Conservation (phyloP, 2,113 vertebrate species). For the Triplophysa dalaica region DNA sequence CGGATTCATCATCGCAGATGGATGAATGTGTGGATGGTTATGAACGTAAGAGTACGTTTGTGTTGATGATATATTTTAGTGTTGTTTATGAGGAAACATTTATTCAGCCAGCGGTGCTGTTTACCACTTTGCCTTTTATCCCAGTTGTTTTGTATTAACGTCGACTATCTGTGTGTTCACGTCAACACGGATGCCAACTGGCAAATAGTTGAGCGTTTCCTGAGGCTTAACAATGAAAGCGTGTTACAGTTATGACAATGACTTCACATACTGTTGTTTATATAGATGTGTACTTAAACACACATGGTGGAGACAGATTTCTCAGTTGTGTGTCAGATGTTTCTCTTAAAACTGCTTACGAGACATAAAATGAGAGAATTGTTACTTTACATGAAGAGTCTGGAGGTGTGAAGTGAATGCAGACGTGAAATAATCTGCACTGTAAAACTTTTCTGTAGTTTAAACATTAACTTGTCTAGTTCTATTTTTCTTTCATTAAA, state of each 20-base stretch:
- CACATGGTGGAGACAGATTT: too few species aligned
- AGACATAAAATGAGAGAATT: too few species aligned
- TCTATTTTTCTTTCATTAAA: too few species aligned
- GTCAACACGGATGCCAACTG: slow-evolving; percentile 10
- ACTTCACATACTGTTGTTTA: too few species aligned
- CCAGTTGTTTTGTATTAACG: slow-evolving; percentile 10
- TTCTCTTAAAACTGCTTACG: too few species aligned
- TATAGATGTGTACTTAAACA: too few species aligned
- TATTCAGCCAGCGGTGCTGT: slow-evolving; percentile 17
- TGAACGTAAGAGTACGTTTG: slow-evolving; percentile 26
- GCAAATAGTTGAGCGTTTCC: slow-evolving; percentile 22
- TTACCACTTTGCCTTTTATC: slow-evolving; percentile 10
- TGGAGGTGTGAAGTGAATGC: too few species aligned
- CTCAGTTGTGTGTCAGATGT: too few species aligned
- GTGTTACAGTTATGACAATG: neutral
- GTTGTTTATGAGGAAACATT: slow-evolving; percentile 32
- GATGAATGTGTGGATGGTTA: slow-evolving; percentile 39
- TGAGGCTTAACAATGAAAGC: slow-evolving; percentile 21
- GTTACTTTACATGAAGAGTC: too few species aligned
- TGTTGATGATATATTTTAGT: slow-evolving; percentile 36
- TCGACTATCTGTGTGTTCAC: neutral
- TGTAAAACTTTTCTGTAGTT: too few species aligned
- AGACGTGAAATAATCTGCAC: too few species aligned
- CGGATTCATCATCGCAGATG: slow-evolving; percentile 41
- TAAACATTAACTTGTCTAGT: too few species aligned